Evolutionary conservation across 92 coral and sea anemone genomes (phyloP).

Genomic region (Zoanthus gigantus): DNA sequence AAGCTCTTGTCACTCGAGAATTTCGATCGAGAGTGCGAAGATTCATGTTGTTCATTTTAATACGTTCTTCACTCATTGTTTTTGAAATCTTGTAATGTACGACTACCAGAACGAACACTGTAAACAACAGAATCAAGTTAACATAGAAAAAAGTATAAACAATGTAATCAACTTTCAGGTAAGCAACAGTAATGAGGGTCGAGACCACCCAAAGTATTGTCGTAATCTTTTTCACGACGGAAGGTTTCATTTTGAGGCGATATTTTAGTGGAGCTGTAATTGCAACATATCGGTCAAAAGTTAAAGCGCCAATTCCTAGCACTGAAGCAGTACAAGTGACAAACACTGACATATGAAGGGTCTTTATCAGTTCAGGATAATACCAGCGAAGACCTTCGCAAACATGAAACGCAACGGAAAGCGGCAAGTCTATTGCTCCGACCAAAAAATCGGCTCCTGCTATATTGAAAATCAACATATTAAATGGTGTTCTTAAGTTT

Average conservation of each 20-base stretch:
- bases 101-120: conserved; percentile 58
- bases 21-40: conserved; percentile 55
- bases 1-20: conserved; percentile 67
- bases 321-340: conserved; percentile 86
- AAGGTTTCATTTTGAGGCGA: conserved; percentile 57
- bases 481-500: conserved; percentile 82
- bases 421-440: conserved; percentile 72
- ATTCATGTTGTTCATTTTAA: not conserved
- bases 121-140: conserved; percentile 70
- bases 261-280: conserved; percentile 74
- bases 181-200: conserved; percentile 60
- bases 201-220: conserved; percentile 70
- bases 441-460: conserved; percentile 79
- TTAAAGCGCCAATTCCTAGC: conserved; percentile 75
- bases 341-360: conserved; percentile 77
- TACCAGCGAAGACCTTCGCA: conserved; percentile 68
- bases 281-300: conserved; percentile 77
- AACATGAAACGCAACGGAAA: conserved; percentile 74
- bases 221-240: conserved; percentile 68
- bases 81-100: conserved; percentile 64
- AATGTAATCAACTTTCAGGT: conserved; percentile 78
- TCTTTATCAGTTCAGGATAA: conserved; percentile 49
- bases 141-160: conserved; percentile 75
- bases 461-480: conserved; percentile 76
- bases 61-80: conserved; percentile 40